Evolutionary conservation across 2,797 vertebrate species (phyloP), one percentile per base, ranked within the genome.

Genomic region (Hydrocynus forskahlii): DNA sequence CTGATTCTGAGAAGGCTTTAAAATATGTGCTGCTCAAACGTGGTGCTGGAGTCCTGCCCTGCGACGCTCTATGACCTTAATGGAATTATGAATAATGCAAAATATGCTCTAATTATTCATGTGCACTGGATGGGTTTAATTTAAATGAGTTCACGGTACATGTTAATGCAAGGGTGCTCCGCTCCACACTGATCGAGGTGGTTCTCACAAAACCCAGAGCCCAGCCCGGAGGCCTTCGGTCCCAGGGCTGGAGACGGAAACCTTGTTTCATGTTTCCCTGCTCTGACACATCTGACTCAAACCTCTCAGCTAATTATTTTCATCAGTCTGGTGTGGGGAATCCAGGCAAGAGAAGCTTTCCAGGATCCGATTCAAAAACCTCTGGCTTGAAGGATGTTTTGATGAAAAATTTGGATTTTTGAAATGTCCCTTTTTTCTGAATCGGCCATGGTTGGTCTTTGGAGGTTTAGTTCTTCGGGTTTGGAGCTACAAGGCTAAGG

Each of bases 31-130:
- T 16, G 57, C 23, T 25, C 57, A 4, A 14, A 17, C 35, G 5
- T 35, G 14, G 25, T 64, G 38, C 13, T 38, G 7, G 10, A 38
- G 16, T 29, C 62, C 25, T 17, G 16, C 25, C 29, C 25, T 17
- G 25, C 63, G 75, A 75, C 52, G 64, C 60, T 80, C 59, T 62
- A 43, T 23, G 19, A 75, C 74, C 67, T 69, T 86, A 80, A 80
- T 81, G 50, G 7, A 23, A 48, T 69, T 64, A 75, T 86, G 29
- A 81, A 85, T 86, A 78, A 85, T 86, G 72, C 66, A 85, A 50
- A 76, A 74, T 85, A 16, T 43, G 16, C 59, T 84, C 66, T 74
- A 75, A 82, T 86, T 87, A 84, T 85, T 84, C 71, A 80, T 78
- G 72, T 78, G 68, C 78, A 82, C 76, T 38, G 38, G 85, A 81